A percentile compares a stretch with the other conserved stretches of the same genome.
Conservation (phyloP, 2,113 vertebrate species). For the Lagopus leucura region DNA sequence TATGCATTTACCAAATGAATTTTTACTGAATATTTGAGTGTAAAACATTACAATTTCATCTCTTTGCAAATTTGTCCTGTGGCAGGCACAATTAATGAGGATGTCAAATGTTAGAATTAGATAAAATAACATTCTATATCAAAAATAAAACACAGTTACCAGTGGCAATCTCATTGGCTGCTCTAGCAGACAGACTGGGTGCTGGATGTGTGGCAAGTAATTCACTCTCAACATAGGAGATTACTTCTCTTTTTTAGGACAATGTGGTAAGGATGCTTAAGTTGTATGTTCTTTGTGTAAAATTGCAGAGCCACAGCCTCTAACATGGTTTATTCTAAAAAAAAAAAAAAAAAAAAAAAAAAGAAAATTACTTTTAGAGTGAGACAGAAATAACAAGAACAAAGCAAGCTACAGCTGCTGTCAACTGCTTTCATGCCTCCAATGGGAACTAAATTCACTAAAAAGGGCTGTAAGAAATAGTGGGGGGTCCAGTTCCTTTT, state of each 20-base stretch:
- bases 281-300: neutral
- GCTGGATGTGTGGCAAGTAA: neutral
- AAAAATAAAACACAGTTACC: slow-evolving; percentile 1
- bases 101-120: neutral
- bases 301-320: slow-evolving; percentile 9
- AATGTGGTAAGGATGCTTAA: neutral
- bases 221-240: neutral
- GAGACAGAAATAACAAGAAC: slow-evolving; percentile 26
- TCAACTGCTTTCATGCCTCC: slow-evolving; percentile 2
- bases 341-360: neutral
- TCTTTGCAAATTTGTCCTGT: neutral
- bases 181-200: neutral
- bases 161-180: neutral
- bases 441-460: slow-evolving; percentile 5
- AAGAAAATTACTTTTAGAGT: neutral
- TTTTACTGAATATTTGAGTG: neutral
- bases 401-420: slow-evolving; percentile 3
- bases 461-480: neutral
- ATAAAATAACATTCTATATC: neutral
- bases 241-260: neutral
- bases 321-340: neutral
- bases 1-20: neutral
- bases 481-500: neutral
- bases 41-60: neutral
- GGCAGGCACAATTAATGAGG: neutral